Conservation (phyloP, 2,888 invertebrate genomes). For the Caenorhabditis uteleia region DNA sequence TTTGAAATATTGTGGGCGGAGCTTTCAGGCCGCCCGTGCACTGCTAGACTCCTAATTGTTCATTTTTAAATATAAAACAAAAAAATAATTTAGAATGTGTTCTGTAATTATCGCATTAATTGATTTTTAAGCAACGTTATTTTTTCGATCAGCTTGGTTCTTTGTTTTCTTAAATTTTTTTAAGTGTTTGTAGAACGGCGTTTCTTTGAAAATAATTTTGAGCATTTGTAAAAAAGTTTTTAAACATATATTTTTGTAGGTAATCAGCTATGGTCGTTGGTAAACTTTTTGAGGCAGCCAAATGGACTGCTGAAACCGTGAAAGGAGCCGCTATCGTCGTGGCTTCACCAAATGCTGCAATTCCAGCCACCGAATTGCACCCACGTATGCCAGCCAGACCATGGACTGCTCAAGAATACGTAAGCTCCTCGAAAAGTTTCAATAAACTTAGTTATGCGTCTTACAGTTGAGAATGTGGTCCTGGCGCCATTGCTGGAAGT, state of each 20-base stretch:
- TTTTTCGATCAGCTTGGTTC: neutral
- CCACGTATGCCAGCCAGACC: constrained; percentile 65
- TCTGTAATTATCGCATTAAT: too few species aligned
- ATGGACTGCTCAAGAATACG: constrained; percentile 64
- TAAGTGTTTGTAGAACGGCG: neutral
- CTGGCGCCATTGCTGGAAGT: constrained; percentile 66
- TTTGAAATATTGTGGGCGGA: constrained; percentile 20
- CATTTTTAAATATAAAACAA: constrained; percentile 5
- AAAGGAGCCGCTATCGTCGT: constrained; percentile 57
- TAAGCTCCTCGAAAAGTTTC: constrained; percentile 33
- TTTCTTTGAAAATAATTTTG: neutral
- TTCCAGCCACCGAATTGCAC: constrained; percentile 61
- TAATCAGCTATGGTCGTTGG: constrained; percentile 58
- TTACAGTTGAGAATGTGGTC: constrained; percentile 64
- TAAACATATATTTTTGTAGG: constrained; percentile 11
- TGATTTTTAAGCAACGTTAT: too few species aligned
- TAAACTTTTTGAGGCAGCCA: constrained; percentile 58
- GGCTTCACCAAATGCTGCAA: constrained; percentile 56
- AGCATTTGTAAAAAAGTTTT: neutral
- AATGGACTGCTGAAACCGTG: constrained; percentile 62
- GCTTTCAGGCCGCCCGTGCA: constrained; percentile 26
- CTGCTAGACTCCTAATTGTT: constrained; percentile 11
- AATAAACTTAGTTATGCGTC: too few species aligned
- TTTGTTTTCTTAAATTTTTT: neutral
- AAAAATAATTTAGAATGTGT: neutral